phyloP scores from a whole-genome alignment of 2,888 invertebrate genomes.

The Spialia ferax region DNA sequence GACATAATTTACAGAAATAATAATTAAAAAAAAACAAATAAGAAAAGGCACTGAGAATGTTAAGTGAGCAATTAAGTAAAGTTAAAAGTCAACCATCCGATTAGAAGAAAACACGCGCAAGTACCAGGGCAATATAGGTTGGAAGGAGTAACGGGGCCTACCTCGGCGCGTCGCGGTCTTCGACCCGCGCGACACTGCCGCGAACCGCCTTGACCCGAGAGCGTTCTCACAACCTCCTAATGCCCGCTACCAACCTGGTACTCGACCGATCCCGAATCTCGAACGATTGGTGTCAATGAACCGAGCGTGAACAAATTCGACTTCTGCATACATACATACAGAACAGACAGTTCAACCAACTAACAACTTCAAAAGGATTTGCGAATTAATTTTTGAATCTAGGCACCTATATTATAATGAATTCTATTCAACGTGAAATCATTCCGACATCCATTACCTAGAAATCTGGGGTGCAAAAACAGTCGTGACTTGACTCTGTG shows the following conservation, averaged over 20 bases:
- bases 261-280: constrained; percentile 52
- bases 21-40: neutral
- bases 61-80: neutral
- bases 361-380: constrained; percentile 25
- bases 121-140: constrained; percentile 60
- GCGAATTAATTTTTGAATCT: constrained; percentile 37
- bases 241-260: constrained; percentile 66
- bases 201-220: constrained; percentile 72
- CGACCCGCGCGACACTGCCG: constrained; percentile 59
- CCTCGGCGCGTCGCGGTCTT: constrained; percentile 67
- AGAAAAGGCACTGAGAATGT: too few species aligned
- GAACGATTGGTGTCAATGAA: constrained; percentile 35
- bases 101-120: constrained; percentile 30
- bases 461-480: constrained; percentile 18
- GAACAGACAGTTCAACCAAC: constrained; percentile 33
- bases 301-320: constrained; percentile 34
- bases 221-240: constrained; percentile 68
- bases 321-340: too few species aligned
- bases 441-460: constrained; percentile 22
- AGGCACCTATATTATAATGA: constrained; percentile 19
- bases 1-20: too few species aligned
- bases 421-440: constrained; percentile 32
- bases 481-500: constrained; percentile 9
- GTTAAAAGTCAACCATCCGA: neutral
- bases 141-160: constrained; percentile 72